Evolutionary conservation across 2,888 invertebrate genomes (phyloP), one percentile per base, ranked within the genome.

Genomic region (Aspidiotus rigidus): DNA sequence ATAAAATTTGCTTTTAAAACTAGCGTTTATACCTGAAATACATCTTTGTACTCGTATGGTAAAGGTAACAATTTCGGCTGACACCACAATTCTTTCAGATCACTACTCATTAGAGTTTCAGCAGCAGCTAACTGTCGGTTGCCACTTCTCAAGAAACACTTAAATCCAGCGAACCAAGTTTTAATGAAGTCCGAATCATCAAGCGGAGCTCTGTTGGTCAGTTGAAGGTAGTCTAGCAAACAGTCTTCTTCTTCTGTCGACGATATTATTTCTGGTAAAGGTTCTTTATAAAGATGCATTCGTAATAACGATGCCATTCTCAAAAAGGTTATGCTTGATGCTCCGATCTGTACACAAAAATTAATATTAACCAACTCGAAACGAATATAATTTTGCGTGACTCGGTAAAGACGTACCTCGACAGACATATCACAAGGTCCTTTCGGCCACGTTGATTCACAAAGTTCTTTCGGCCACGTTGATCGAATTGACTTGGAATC

Each of bases 1-100:
- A 28, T 5, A 5, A 28, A 5, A 28, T 28, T 28, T 28, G 1
- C 28, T 28, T 28, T 28, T 28, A 28, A 28, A 28, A 3, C 28
- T 28, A 28, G 28, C 28, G 28, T 28, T 28, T 41, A 11, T 10
- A 62, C 62, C 62, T 90, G 89, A 78, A 93, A 93, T 72, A 93
- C 85, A 75, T 89, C 87, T 80, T 97, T 95, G 80, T 96, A 97
- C 77, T 91, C 89, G 72, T 87, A 83, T 66, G 97, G 96, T 78
- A 97, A 82, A 72, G 85, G 83, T 71, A 97, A 84, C 73, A 97
- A 82, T 74, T 86, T 84, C 17, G 97, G 96, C 75, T 85, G 85
- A 75, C 85, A 83, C 91, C 92, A 93, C 74, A 17, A 54, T n/a
- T 39, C 63, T 49, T 53, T 49, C 54, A 63, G 16, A n/a, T 62